phyloP scores from a whole-genome alignment of 2,113 vertebrate genomes.

The Neolamprologus devosi region DNA sequence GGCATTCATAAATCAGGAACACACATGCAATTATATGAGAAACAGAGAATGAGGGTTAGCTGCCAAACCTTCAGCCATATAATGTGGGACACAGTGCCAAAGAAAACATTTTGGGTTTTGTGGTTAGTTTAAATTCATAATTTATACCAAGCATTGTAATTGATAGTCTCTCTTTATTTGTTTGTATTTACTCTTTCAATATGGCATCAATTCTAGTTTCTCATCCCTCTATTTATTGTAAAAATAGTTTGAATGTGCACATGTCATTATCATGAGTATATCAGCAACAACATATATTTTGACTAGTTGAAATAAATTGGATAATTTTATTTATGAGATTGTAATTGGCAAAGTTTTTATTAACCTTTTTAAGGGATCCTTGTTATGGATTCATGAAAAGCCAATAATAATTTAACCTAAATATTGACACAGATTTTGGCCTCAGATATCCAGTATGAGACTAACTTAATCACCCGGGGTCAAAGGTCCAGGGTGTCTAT shows the following conservation, averaged over 20 bases:
- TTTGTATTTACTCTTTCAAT: background rate
- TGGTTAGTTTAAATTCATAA: background rate
- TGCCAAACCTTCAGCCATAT: background rate
- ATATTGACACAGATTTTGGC: background rate
- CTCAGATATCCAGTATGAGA: background rate
- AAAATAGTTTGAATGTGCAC: background rate
- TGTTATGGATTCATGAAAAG: background rate
- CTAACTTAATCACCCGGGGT: background rate
- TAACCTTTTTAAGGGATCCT: background rate
- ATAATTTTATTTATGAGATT: background rate
- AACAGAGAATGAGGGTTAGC: background rate
- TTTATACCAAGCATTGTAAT: background rate
- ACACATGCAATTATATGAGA: background rate
- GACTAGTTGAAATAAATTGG: background rate
- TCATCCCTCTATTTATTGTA: background rate
- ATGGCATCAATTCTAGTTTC: background rate
- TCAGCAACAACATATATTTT: background rate
- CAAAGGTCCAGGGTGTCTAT: background rate
- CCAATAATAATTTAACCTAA: background rate
- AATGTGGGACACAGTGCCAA: conserved; percentile 6
- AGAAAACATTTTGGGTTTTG: background rate
- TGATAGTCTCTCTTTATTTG: background rate
- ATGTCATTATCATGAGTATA: background rate
- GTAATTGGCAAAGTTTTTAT: background rate
- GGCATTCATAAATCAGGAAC: background rate